A percentile compares a stretch with the other conserved stretches of the same genome.
phyloP scores from a whole-genome alignment of 64 coral and sea anemone species.

The Pachyseris speciosa region DNA sequence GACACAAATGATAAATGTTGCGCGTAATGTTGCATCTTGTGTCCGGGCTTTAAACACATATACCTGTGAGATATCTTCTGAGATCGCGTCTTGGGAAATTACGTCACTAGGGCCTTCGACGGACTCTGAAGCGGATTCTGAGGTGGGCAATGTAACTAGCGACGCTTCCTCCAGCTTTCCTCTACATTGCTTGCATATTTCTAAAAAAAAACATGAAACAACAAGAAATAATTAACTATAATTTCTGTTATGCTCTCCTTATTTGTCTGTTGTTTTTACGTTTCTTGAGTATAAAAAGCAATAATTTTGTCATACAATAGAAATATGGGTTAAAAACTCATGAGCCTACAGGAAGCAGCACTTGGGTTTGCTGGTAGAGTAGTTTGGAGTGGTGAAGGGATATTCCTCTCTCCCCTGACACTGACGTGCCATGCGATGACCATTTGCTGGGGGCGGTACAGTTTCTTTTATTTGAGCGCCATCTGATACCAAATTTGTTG shows the following conservation, averaged over 20 bases:
- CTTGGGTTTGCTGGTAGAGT: constrained; percentile 1
- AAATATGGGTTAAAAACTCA: constrained; percentile 6
- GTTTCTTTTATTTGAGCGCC: constrained; percentile 35
- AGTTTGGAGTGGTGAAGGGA: constrained; percentile 8
- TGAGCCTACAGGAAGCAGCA: constrained; percentile 48
- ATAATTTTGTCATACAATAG: neutral
- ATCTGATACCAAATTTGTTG: constrained; percentile 38
- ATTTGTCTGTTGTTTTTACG: neutral
- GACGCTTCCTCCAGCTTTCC: neutral
- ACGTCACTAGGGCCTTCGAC: neutral
- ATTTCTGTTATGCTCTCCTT: neutral
- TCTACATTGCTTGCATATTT: constrained; percentile 1
- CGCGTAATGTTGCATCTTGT: too few relatives aligned
- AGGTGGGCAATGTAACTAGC: neutral
- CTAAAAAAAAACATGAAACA: neutral
- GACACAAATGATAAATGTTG: too few relatives aligned
- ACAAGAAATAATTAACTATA: neutral
- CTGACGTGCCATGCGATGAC: constrained; percentile 5
- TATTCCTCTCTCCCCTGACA: constrained; percentile 47
- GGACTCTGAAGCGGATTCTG: neutral
- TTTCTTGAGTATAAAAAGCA: neutral
- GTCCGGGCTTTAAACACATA: too few relatives aligned
- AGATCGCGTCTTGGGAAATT: neutral
- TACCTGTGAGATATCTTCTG: neutral
- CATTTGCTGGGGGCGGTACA: constrained; percentile 27